Base-by-base conservation (phyloP, 1,140 invertebrate species). In the Epicauta chinensis region DNA sequence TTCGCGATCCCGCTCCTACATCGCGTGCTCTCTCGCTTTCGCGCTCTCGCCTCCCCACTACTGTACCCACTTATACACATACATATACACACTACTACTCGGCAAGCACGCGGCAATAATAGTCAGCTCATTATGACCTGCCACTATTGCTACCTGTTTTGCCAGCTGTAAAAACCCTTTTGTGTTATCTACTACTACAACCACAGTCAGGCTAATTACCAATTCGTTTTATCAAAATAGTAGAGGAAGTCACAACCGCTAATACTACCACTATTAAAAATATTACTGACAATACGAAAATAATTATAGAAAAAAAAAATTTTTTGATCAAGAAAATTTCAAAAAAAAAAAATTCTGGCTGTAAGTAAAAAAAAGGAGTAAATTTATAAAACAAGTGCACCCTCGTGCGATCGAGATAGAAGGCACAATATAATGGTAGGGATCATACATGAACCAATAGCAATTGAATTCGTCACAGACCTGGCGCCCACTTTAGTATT, bases 81-180 rank as follows among this genome's bases (percentile, higher is more conserved):
- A 29, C 14, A 36, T 15, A 15, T 32, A 30, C 29, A 10, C 29
- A n/a, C 34, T 16, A 16, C 46, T 15, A 13, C 36, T 13, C 32
- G 29, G 17, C 23, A 43, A 55, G 59, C 61, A 63, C 59, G 61
- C 55, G 61, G 56, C 56, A 54, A 64, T 60, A 67, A 66, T 66
- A 67, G 62, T 54, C 64, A 63, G 54, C 59, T 67, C 64, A 68
- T 66, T 67, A 68, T 58, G 54, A 63, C 55, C 54, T 56, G 54
- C 56, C 51, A 60, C 60, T 59, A 58, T 59, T 50, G 63, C 66
- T 67, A 67, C 66, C 64, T 68, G 65, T 66, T 62, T 68, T 66
- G 45, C 61, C 51, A 15, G 40, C 13, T 37, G n/a, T 32, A 47
- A 50, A 32, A 48, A 56, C 40, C 53, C 35, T 47, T 53, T 62